Evolutionary conservation across 2,113 vertebrate genomes (phyloP), one percentile per base, ranked within the genome.

Genomic region (Carassius auratus): DNA sequence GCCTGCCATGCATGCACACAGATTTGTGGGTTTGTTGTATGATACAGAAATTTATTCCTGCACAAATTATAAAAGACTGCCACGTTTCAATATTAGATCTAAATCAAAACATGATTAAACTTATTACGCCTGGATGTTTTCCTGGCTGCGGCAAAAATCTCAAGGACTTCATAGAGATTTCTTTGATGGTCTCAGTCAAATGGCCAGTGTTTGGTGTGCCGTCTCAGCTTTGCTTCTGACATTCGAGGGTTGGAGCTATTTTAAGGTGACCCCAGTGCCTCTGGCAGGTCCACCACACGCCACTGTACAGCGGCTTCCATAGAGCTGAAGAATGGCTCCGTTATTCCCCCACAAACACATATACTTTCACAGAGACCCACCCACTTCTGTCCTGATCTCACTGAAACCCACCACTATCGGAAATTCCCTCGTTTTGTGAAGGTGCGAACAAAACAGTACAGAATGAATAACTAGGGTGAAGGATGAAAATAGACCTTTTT

Each of bases 321-420:
- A 88, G 42, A 88, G 91, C 89, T 92, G 84, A 92, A 93, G 93
- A 94, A 94, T 91, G 92, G 92, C 93, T 94, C 90, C 92, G 93
- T 94, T 94, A 94, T 94, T 94, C 92, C 91, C 91, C 89, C 76
- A 80, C 88, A 89, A 83, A 90, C 85, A 76, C 84, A 64, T 81
- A 21, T 23, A 30, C 30, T 90, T 87, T 90, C 73, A 50, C 76
- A 64, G 55, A 85, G 76, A 74, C 76, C 86, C 84, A 84, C 84
- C 82, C 85, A 88, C 80, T 86, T 83, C 83, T 89, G 88, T 87
- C 85, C 85, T 87, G 85, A 79, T 83, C 78, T 81, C 45, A 17
- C 83, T 83, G 19, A 85, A 85, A 85, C 62, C 83, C 74, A 85
- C 81, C 84, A 78, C 83, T 85, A 74, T 48, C 69, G 77, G 71